Evolutionary conservation across 2,888 invertebrate genomes (phyloP), one percentile per base, ranked within the genome.

Genomic region (Spodoptera exigua): DNA sequence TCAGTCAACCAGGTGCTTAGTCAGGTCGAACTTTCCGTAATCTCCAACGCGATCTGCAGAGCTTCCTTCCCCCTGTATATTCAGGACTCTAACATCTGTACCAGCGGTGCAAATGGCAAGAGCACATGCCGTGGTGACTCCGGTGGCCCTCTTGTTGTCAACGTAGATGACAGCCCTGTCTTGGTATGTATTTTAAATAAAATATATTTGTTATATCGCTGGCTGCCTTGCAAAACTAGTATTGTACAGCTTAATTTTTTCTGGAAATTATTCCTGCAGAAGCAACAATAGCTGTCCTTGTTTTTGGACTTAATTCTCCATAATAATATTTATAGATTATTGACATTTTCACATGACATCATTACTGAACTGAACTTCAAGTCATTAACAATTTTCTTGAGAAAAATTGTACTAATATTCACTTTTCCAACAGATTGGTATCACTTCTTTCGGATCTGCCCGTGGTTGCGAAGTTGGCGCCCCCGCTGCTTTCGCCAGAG

Each of bases 81-180:
- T 0, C 79, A 75, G 5, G 7, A 45, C 2, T 74, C 77, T 3
- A 84, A 84, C 63, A 63, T 87, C 46, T 87, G 86, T 62, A 82
- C 72, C 32, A 83, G 79, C 59, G 85, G 85, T 0, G 56, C 45
- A 3, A 70, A 70, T 0, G 79, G 78, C 3, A 55, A 51, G 10
- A 74, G 84, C 46, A 79, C 81, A 18, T 88, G 87, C 69, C 11
- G 40, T 0, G 83, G 87, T 1, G 87, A 87, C 62, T 87, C 87
- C 13, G 87, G 87, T 12, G 87, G 88, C 17, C 86, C 88, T 1
- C 79, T 88, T 1, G 73, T 70, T 12, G 53, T 80, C 9, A 57
- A 17, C 21, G 73, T 79, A 0, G 65, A 67, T 34, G 57, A 59
- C 40, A 47, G 40, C 11, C 69, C 41, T 2, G 2, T 82, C 14